Evolutionary conservation across 2,797 vertebrate species (phyloP).

Genomic region (Coregonus sp.): DNA sequence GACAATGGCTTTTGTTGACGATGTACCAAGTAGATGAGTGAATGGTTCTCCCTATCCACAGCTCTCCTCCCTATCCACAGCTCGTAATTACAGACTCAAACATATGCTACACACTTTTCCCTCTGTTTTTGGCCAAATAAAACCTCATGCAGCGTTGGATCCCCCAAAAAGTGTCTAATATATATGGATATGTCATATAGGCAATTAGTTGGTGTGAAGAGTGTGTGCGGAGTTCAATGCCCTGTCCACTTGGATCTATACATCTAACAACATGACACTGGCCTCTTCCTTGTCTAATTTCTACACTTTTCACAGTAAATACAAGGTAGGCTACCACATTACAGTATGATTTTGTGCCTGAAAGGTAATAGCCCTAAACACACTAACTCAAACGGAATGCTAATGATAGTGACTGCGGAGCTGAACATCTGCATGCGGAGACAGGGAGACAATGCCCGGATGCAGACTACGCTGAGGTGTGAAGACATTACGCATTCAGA

Average conservation of each 20-base stretch:
- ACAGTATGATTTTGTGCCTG: not conserved
- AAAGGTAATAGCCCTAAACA: not conserved
- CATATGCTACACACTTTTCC: not conserved
- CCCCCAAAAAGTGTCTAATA: not conserved
- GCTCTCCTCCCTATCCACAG: too few relatives aligned
- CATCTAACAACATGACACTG: not conserved
- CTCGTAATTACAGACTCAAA: not conserved
- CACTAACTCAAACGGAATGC: constrained; percentile 10
- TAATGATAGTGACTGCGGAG: constrained; percentile 35
- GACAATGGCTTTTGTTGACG: not conserved
- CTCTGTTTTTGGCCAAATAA: not conserved
- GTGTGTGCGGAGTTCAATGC: not conserved
- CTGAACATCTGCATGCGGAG: constrained; percentile 73
- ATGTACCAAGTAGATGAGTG: not conserved
- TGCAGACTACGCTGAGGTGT: constrained; percentile 63
- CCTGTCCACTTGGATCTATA: not conserved
- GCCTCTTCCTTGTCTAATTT: not conserved
- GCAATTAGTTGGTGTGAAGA: not conserved
- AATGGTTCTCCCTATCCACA: not conserved
- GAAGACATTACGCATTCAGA: constrained; percentile 57
- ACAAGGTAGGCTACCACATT: not conserved
- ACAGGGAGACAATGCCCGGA: constrained; percentile 45
- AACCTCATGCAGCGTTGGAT: not conserved
- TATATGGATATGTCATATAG: not conserved
- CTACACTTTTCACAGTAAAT: not conserved